Conservation (phyloP, 2,888 invertebrate species). For the Barypeithes pellucidus region DNA sequence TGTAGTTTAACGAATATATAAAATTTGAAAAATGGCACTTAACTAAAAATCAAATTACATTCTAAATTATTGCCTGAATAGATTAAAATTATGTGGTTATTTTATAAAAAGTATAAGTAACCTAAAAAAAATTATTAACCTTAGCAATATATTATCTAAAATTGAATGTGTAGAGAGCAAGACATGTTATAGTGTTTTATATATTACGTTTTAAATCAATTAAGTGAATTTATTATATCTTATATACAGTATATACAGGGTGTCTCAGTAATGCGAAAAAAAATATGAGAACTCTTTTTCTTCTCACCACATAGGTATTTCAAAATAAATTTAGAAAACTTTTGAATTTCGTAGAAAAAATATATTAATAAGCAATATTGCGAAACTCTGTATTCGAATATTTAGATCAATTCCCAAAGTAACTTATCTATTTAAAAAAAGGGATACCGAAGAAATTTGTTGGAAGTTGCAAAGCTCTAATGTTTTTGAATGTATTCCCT, state of each 20-base stretch:
- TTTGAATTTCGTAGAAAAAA: not conserved
- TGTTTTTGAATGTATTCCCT: no score
- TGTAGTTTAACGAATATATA: constrained; percentile 27
- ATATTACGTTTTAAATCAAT: no score
- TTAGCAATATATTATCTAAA: constrained; percentile 58
- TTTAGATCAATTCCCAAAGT: not conserved
- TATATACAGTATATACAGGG: no score
- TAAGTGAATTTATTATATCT: no score
- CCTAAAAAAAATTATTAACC: constrained; percentile 54
- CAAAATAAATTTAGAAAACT: no score
- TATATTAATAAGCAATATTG: no score
- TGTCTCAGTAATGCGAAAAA: no score
- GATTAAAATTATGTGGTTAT: constrained; percentile 61
- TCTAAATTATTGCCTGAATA: constrained; percentile 69
- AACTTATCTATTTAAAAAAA: not conserved
- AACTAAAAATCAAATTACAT: constrained; percentile 61
- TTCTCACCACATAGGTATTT: no score
- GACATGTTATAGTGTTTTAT: constrained; percentile 5
- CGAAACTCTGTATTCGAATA: no score
- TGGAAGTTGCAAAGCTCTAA: no score
- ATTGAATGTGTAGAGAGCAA: constrained; percentile 39
- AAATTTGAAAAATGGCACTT: constrained; percentile 29
- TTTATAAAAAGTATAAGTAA: constrained; percentile 62
- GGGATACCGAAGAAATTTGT: no score
- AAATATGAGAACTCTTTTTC: no score